Evolutionary conservation across 2,888 invertebrate genomes (phyloP).

Genomic region (Nasonovia ribisnigri): DNA sequence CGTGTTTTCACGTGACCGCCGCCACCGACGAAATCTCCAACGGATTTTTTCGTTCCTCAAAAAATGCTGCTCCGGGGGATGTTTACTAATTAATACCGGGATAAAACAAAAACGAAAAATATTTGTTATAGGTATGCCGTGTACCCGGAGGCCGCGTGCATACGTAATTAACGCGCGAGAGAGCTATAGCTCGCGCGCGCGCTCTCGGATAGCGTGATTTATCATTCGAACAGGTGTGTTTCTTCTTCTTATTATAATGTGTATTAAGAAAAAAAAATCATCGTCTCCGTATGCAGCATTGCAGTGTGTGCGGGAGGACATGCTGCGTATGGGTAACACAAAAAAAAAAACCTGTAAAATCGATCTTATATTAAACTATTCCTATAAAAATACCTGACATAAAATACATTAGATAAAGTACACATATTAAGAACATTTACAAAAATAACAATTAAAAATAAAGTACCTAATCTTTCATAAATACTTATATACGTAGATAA

Average conservation of each 20-base stretch:
- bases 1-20: not conserved
- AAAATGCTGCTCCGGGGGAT: conserved; percentile 44
- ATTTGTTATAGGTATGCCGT: conserved; percentile 29
- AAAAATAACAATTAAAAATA: not conserved
- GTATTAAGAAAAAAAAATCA: conserved; percentile 19
- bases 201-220: conserved; percentile 48
- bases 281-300: not conserved
- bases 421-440: not conserved
- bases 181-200: conserved; percentile 9
- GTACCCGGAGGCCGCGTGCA: conserved; percentile 57
- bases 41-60: not conserved
- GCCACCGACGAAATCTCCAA: not conserved
- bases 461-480: not conserved
- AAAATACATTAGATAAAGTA: not conserved
- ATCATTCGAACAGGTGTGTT: conserved; percentile 59
- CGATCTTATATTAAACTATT: not conserved
- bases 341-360: not conserved
- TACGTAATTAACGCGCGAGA: conserved; percentile 62
- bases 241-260: conserved; percentile 34
- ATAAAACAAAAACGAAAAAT: conserved; percentile 25
- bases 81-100: conserved; percentile 55
- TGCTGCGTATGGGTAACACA: not conserved
- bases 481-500: not conserved
- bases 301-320: conserved; percentile 17
- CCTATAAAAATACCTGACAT: not conserved